Evolutionary conservation across 2,797 vertebrate genomes (phyloP).

Genomic region (Apogon talboti): DNA sequence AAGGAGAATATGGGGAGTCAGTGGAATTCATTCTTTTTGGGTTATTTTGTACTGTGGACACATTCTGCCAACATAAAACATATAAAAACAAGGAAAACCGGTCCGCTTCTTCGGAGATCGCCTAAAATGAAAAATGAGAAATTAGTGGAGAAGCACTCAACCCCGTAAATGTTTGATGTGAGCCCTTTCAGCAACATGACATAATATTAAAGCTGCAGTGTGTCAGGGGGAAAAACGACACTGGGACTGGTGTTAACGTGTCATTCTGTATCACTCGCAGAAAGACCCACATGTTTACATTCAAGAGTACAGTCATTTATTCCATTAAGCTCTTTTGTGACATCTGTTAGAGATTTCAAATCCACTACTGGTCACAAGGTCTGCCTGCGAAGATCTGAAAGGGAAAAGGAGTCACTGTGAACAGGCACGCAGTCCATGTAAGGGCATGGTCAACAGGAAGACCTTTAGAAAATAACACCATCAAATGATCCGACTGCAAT

Average conservation of each 20-base stretch:
- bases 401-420: constrained; percentile 47
- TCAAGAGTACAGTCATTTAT: constrained; percentile 48
- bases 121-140: constrained; percentile 55
- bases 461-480: constrained; percentile 5
- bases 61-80: constrained; percentile 57
- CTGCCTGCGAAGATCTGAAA: constrained; percentile 59
- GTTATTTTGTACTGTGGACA: constrained; percentile 44
- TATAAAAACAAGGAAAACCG: constrained; percentile 16
- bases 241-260: constrained; percentile 23
- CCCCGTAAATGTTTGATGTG: neutral
- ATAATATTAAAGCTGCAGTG: neutral
- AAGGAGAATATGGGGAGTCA: constrained; percentile 83
- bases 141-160: constrained; percentile 15
- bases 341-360: constrained; percentile 64
- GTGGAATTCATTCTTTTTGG: constrained; percentile 59
- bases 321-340: constrained; percentile 35
- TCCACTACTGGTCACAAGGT: constrained; percentile 21
- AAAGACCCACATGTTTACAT: constrained; percentile 52
- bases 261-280: constrained; percentile 10
- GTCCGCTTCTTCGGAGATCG: constrained; percentile 4
- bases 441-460: constrained; percentile 8
- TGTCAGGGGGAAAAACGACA: constrained; percentile 6
- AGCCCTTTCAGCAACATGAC: neutral
- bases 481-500: constrained; percentile 25
- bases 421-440: constrained; percentile 12